Evolutionary conservation across 2,888 invertebrate species (phyloP).

Genomic region (Agrochola circellaris): DNA sequence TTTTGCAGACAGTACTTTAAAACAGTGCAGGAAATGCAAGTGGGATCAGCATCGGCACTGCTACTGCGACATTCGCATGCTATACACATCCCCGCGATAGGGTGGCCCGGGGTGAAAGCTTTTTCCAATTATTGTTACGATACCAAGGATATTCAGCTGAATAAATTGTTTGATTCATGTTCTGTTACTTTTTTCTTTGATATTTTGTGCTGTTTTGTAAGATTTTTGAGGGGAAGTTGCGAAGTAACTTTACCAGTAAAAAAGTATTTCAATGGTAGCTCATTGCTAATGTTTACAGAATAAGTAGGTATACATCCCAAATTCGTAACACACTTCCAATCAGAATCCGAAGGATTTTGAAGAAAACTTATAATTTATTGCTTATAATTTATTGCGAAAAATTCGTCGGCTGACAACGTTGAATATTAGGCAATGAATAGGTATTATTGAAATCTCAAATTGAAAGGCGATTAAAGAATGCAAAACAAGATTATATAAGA

Average conservation of each 20-base stretch:
- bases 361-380: too few species aligned
- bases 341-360: too few species aligned
- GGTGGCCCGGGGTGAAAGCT: conserved; percentile 76
- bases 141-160: conserved; percentile 34
- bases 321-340: too few species aligned
- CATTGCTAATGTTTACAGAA: neutral
- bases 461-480: neutral
- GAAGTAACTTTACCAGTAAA: neutral
- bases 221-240: neutral
- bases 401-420: neutral
- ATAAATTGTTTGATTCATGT: conserved; percentile 44
- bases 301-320: neutral
- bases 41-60: conserved; percentile 76
- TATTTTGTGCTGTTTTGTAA: neutral
- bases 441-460: neutral
- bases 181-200: conserved; percentile 29
- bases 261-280: neutral
- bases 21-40: conserved; percentile 85
- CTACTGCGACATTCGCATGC: conserved; percentile 77
- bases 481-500: neutral
- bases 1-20: conserved; percentile 75
- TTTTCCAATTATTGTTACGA: conserved; percentile 75
- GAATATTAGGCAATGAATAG: neutral
- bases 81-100: conserved; percentile 67
- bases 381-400: too few species aligned